Base-by-base conservation (phyloP, 2,113 vertebrate species). In the Ifrita kowaldi region DNA sequence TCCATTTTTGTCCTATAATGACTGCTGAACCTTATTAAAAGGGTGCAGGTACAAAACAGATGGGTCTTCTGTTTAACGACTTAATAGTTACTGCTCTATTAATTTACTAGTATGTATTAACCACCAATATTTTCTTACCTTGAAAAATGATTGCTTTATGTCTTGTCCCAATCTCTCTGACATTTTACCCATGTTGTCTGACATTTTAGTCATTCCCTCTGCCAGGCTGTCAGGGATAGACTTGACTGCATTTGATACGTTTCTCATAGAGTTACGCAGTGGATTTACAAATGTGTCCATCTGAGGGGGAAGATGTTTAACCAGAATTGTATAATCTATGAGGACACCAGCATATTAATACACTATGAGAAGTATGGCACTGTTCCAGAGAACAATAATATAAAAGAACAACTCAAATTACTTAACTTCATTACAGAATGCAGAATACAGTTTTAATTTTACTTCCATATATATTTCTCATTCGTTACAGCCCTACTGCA, bases 251-350 rank as follows among this genome's bases (percentile, higher is more conserved):
- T 99, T 99, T 96, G 99, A 99, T 96, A 99, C 98, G 73, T 99
- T 99, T 97, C 99, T 98, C 99, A 99, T 99, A 97, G 99, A 99
- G 97, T 99, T 99, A 96, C 99, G 98, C 94, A 99, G 97, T 44
- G 99, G 99, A 96, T 99, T 99, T 96, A 99, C 99, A 98, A 99
- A 99, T 42, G 99, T 99, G 97, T 99, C 99, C 98, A 99, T 99
- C 99, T 99, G 97, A 97, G 98, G 92, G 56, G 84, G 88, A 97
- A 98, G 97, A 96, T 81, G 97, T 94, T 97, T 97, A 96, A 97
- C 96, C 96, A 97, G 33, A 96, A 95, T 79, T 97, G 95, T 71
- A 96, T 97, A 39, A 60, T 76, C 71, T 84, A 70, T 57, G 94
- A 98, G 97, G 68, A 97, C 64, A 97, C 84, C 50, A 93, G 78